Evolutionary conservation across 2,113 vertebrate genomes (phyloP).

Genomic region (Macheiramphus alcinus): DNA sequence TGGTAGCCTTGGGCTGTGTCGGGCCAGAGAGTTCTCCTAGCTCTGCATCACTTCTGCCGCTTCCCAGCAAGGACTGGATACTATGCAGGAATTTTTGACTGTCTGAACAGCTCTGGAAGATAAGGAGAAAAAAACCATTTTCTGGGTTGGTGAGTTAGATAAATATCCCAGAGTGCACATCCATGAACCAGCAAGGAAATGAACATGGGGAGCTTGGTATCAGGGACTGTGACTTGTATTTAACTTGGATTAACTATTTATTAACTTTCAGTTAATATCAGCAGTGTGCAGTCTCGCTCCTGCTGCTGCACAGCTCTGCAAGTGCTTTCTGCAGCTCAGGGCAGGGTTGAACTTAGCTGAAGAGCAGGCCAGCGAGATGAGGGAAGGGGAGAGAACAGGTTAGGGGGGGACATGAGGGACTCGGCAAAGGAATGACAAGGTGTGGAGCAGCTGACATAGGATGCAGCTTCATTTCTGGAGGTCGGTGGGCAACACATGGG

Average conservation of each 20-base stretch:
- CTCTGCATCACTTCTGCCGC: accelerated
- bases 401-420: not conserved
- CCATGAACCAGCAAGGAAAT: not conserved
- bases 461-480: not conserved
- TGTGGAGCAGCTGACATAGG: not conserved
- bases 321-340: not conserved
- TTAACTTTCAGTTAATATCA: not conserved
- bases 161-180: not conserved
- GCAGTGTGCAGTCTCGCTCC: not conserved
- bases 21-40: not conserved
- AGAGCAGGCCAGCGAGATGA: not conserved
- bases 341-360: too few relatives aligned
- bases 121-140: too few relatives aligned
- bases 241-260: not conserved
- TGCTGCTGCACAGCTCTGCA: not conserved
- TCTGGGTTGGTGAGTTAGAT: not conserved
- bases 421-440: not conserved
- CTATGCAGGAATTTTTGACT: not conserved
- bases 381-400: not conserved
- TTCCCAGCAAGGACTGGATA: not conserved
- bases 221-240: not conserved
- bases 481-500: too few relatives aligned
- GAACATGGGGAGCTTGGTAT: accelerated
- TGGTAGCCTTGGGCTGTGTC: not conserved
- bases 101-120: not conserved